A percentile compares a stretch with the other conserved stretches of the same genome.
Conservation (phyloP, 2,888 invertebrate genomes). For the Cerceris rybyensis region DNA sequence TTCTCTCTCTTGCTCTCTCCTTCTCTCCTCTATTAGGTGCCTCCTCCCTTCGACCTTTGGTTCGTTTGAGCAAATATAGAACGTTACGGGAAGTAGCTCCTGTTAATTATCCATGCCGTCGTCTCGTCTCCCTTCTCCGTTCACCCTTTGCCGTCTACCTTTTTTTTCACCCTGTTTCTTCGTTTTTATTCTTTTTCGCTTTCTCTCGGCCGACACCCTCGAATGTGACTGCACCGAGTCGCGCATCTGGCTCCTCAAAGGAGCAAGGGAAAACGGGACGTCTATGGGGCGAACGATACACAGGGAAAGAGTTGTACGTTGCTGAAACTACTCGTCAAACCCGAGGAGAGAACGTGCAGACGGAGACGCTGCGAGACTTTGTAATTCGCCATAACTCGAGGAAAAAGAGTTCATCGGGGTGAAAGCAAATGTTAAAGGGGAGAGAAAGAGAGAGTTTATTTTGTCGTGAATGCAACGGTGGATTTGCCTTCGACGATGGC, state of each 20-base stretch:
- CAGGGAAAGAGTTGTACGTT: neutral
- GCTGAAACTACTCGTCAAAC: slow-evolving; percentile 18
- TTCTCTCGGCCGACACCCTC: slow-evolving; percentile 17
- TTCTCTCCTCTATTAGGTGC: slow-evolving; percentile 23
- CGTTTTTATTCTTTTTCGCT: slow-evolving; percentile 10
- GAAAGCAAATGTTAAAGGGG: slow-evolving; percentile 1
- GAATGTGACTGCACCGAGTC: slow-evolving; percentile 7
- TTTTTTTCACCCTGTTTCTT: slow-evolving; percentile 18
- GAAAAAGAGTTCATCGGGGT: neutral
- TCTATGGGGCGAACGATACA: neutral
- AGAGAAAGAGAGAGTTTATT: slow-evolving; percentile 17
- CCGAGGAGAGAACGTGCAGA: slow-evolving; percentile 1
- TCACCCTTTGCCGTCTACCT: slow-evolving; percentile 12
- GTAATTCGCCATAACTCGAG: slow-evolving; percentile 25
- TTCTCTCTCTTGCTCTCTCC: slow-evolving; percentile 16
- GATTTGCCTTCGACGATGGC: neutral
- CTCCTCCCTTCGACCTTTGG: slow-evolving; percentile 41
- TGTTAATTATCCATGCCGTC: slow-evolving; percentile 74
- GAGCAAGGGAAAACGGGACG: neutral
- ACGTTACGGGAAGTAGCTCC: slow-evolving; percentile 63
- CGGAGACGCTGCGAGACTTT: slow-evolving; percentile 32
- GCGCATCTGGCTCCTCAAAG: neutral
- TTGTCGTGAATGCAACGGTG: slow-evolving; percentile 11
- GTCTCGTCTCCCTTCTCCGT: slow-evolving; percentile 29
- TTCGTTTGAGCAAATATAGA: slow-evolving; percentile 65